These are phyloP conservation scores for Trisateles emortualis DNA, from an alignment of 2,888 invertebrate species.

Conservation along the genomic window DNA sequence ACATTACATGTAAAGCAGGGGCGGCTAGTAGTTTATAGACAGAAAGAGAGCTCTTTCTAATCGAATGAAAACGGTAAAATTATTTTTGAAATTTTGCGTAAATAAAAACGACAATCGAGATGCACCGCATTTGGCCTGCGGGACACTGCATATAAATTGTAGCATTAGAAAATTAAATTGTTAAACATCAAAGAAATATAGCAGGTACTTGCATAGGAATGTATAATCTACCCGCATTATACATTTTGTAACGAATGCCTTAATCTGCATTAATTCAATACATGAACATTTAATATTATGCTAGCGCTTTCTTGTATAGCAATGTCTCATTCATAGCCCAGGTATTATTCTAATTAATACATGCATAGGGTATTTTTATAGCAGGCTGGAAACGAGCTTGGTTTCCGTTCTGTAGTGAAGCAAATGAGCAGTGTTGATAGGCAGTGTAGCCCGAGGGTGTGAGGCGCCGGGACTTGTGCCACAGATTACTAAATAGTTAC, in stretches of 20 bases:
- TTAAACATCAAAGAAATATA: no score
- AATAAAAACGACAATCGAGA: no score
- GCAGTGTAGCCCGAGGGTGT: slow-evolving; percentile 31
- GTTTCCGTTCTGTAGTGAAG: slow-evolving; percentile 43
- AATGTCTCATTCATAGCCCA: slow-evolving; percentile 4
- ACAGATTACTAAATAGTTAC: neutral
- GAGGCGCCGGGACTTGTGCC: slow-evolving; percentile 1
- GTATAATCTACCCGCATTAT: neutral
- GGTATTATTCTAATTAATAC: slow-evolving; percentile 31
- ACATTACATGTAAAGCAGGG: no score
- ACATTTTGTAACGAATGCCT: neutral
- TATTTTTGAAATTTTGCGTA: no score
- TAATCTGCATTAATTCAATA: neutral
- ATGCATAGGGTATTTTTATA: slow-evolving; percentile 32
- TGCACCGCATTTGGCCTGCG: no score
- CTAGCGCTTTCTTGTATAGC: neutral
- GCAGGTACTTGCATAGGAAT: neutral
- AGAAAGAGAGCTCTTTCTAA: no score
- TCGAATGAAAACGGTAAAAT: no score
- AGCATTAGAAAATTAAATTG: no score
- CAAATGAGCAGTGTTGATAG: slow-evolving; percentile 28
- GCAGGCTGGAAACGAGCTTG: slow-evolving; percentile 28
- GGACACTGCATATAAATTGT: no score
- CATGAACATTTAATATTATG: slow-evolving; percentile 4
- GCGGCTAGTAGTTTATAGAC: no score